Base-by-base conservation (phyloP, 1,140 invertebrate genomes). In the Bombus waltoni region DNA sequence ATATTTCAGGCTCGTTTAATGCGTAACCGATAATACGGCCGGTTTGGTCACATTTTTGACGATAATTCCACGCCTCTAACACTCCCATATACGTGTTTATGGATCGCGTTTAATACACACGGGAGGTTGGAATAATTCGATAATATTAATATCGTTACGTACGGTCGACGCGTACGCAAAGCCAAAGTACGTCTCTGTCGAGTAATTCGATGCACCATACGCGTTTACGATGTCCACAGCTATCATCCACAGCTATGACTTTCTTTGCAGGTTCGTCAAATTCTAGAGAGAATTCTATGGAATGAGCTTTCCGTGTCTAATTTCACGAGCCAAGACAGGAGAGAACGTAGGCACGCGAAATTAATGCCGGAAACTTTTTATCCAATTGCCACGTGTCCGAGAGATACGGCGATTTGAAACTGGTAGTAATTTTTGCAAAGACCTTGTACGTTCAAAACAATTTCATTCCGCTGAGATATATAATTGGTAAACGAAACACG, bases 161-260 rank as follows among this genome's bases (percentile, higher is more conserved):
- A 65, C 74, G n/a, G 40, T 73, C 77, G 74, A 59, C 22, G 28
- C 47, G 32, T 35, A 32, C 11, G 68, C 62, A 25, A 42, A 74
- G 40, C 62, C 47, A 53, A 53, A 53, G 62, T 57, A 66, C 62
- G 65, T 38, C n/a, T 28, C 47, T 40, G 28, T 28, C 66, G 73
- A 77, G 74, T 78, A 83, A 88, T 87, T 87, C 81, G 72, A 87
- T 87, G 76, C 15, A 11, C 85, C 66, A 44, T 66, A 47, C 28
- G 28, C 18, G 72, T 53, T 53, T 53, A 53, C 47, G 5, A 22
- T 8, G 22, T 53, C 5, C 2, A 22, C 18, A 22, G 18, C 5
- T 1, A 5, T 8, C 47, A 32, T 32, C 32, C 32, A 32, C 32
- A 32, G 32, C 32, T 4, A 3, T 44, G 9, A 15, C 25, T 72